Evolutionary conservation across 1,140 invertebrate species (phyloP).

Genomic region (Saccostrea echinata): DNA sequence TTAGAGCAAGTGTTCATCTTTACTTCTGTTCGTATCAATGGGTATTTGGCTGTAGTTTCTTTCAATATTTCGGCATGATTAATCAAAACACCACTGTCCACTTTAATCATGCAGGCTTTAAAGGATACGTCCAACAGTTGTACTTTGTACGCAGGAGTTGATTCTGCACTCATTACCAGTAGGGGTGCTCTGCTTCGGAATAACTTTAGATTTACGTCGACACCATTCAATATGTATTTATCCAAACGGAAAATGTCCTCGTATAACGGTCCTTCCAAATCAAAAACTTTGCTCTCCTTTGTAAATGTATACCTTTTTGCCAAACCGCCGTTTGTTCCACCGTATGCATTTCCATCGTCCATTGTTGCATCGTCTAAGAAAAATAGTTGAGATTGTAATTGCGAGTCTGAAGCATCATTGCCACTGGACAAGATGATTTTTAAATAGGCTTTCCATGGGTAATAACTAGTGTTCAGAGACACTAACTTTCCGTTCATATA

Average conservation of each 20-base stretch:
- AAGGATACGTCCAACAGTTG: conserved; percentile 33
- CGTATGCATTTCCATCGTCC: not conserved
- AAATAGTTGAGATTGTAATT: conserved; percentile 33
- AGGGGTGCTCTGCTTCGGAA: conserved; percentile 43
- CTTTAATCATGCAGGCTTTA: conserved; percentile 48
- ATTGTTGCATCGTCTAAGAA: not conserved
- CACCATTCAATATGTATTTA: conserved; percentile 51
- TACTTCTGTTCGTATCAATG: conserved; percentile 34
- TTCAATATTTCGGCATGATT: conserved; percentile 41
- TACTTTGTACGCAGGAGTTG: conserved; percentile 44
- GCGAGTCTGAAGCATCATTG: not conserved
- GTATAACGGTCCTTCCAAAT: conserved; percentile 49
- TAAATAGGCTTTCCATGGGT: conserved; percentile 47
- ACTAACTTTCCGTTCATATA: not conserved
- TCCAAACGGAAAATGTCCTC: too few relatives aligned
- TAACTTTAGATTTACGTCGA: conserved; percentile 49
- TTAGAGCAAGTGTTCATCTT: conserved; percentile 25
- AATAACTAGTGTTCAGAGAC: conserved; percentile 44
- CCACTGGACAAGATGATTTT: conserved; percentile 45
- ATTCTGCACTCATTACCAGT: not conserved
- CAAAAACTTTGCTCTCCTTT: conserved; percentile 35
- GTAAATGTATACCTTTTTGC: conserved; percentile 18
- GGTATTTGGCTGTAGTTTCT: conserved; percentile 30
- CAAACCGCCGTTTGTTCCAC: conserved; percentile 7
- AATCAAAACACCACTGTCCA: too few relatives aligned